These are phyloP conservation scores for Bibio marci DNA, from an alignment of 2,888 invertebrate species.

Conservation along the genomic window DNA sequence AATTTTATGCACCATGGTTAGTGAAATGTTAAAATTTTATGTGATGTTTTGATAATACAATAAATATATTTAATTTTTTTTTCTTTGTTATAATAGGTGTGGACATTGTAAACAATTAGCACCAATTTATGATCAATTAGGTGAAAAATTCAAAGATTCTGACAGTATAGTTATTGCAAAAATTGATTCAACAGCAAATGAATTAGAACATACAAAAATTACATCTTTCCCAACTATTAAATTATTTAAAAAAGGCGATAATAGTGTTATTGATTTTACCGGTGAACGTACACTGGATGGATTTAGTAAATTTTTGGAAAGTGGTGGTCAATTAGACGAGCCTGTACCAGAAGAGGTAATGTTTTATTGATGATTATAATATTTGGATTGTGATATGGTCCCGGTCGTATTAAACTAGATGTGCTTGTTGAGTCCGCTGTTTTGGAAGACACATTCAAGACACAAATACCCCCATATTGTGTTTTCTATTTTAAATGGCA, in stretches of 20 bases:
- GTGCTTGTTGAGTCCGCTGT: too few relatives aligned
- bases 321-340: constrained; percentile 58
- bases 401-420: too few relatives aligned
- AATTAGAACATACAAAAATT: constrained; percentile 90
- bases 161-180: constrained; percentile 84
- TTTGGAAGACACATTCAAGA: too few relatives aligned
- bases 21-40: constrained; percentile 12
- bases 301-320: constrained; percentile 84
- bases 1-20: constrained; percentile 97
- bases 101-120: constrained; percentile 96
- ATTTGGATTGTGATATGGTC: too few relatives aligned
- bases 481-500: too few relatives aligned
- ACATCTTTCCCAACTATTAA: constrained; percentile 90
- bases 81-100: constrained; percentile 36
- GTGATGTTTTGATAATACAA: not conserved
- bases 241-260: constrained; percentile 82
- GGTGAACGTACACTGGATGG: constrained; percentile 91
- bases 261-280: constrained; percentile 78
- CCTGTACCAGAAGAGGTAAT: constrained; percentile 41
- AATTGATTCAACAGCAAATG: constrained; percentile 97
- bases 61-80: constrained; percentile 1
- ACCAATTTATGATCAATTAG: constrained; percentile 93
- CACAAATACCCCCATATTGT: too few relatives aligned
- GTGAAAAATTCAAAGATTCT: constrained; percentile 77
- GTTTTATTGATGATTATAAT: too few relatives aligned